Percentiles rank a stretch among this genome's conserved stretches.
These are phyloP conservation scores for Brenthis ino DNA, from an alignment of 2,888 invertebrate genomes.

Conservation along the genomic window DNA sequence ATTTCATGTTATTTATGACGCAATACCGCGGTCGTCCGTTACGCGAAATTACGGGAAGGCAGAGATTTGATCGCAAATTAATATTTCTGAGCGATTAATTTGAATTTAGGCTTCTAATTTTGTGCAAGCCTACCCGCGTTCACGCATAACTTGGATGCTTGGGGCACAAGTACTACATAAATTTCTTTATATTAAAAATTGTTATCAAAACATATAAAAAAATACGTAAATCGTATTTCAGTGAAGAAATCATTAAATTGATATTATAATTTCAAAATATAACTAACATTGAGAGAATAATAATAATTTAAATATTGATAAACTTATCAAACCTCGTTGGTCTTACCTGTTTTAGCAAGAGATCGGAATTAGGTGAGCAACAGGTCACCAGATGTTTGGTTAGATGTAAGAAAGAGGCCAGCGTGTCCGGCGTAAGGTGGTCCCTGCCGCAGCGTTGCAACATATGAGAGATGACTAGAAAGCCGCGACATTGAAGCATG, in stretches of 20 bases:
- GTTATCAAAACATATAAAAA: neutral
- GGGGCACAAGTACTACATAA: neutral
- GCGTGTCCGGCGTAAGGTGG: slow-evolving; percentile 96
- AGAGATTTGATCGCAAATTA: slow-evolving; percentile 46
- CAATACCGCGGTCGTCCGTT: slow-evolving; percentile 41
- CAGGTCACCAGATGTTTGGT: slow-evolving; percentile 97
- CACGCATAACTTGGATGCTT: slow-evolving; percentile 8
- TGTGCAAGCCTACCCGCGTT: slow-evolving; percentile 24
- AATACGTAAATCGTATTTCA: neutral
- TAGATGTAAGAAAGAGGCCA: slow-evolving; percentile 94
- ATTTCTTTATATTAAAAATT: neutral
- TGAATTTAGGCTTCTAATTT: slow-evolving; percentile 40
- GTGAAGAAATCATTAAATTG: too few relatives aligned
- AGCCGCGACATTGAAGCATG: slow-evolving; percentile 99
- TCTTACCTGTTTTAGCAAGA: slow-evolving; percentile 94
- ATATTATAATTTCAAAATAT: too few relatives aligned
- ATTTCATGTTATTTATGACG: slow-evolving; percentile 55
- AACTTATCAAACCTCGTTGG: neutral
- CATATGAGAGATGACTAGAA: slow-evolving; percentile 98
- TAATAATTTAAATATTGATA: neutral
- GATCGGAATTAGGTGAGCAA: slow-evolving; percentile 95
- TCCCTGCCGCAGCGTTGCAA: slow-evolving; percentile 95
- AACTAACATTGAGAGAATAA: too few relatives aligned
- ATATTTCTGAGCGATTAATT: slow-evolving; percentile 41
- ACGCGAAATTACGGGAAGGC: slow-evolving; percentile 39